Conservation (phyloP, 2,888 invertebrate genomes). For the Nemapogon koenigi region DNA sequence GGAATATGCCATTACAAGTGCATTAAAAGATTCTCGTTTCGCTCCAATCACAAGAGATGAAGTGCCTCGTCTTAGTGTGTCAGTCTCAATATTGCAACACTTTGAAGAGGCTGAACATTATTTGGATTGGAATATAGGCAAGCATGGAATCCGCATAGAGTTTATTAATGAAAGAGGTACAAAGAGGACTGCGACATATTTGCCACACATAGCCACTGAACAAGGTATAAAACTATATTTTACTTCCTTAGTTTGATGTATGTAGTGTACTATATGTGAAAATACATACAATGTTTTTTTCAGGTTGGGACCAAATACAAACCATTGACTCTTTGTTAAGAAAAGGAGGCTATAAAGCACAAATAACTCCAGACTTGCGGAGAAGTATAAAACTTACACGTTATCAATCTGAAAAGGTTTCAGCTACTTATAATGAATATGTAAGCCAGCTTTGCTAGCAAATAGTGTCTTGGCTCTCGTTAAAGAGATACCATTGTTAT, state of each 20-base stretch:
- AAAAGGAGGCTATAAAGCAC: slow-evolving; percentile 95
- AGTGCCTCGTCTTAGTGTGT: slow-evolving; percentile 89
- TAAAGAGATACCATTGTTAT: neutral
- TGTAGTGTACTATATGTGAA: neutral
- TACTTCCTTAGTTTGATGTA: slow-evolving; percentile 2
- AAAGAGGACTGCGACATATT: slow-evolving; percentile 96
- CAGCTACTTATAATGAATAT: slow-evolving; percentile 87
- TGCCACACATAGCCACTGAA: slow-evolving; percentile 97
- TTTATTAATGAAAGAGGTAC: slow-evolving; percentile 93
- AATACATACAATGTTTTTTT: slow-evolving; percentile 22
- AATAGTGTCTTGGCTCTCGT: slow-evolving; percentile 52
- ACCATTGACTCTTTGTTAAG: slow-evolving; percentile 97
- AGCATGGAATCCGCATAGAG: slow-evolving; percentile 98
- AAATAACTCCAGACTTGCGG: slow-evolving; percentile 86
- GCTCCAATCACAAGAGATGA: slow-evolving; percentile 94
- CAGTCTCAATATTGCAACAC: slow-evolving; percentile 93
- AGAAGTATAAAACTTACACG: slow-evolving; percentile 92
- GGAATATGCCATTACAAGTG: slow-evolving; percentile 97
- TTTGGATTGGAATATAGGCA: slow-evolving; percentile 96
- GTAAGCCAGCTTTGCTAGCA: slow-evolving; percentile 79
- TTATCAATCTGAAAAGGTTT: slow-evolving; percentile 96
- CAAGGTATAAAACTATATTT: slow-evolving; percentile 87
- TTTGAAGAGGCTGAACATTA: slow-evolving; percentile 96
- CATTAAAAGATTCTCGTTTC: slow-evolving; percentile 97
- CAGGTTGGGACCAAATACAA: slow-evolving; percentile 98